These are phyloP conservation scores for Agrotis puta DNA, from an alignment of 2,888 invertebrate species.

Conservation along the genomic window DNA sequence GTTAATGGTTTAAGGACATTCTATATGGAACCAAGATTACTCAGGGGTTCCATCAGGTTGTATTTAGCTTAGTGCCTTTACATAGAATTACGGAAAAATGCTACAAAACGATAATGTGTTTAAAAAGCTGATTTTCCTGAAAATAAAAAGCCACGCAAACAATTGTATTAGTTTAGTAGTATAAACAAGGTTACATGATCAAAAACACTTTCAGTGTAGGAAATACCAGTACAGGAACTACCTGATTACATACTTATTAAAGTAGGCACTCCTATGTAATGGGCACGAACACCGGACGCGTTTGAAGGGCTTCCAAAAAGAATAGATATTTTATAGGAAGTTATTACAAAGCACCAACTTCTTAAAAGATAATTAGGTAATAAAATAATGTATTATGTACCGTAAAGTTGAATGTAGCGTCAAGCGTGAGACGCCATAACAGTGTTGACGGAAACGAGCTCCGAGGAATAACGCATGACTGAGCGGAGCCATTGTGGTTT, in stretches of 20 bases:
- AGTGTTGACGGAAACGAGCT: slow-evolving; percentile 60
- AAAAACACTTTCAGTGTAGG: slow-evolving; percentile 2
- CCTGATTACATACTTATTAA: slow-evolving; percentile 20
- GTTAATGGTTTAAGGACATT: slow-evolving; percentile 64
- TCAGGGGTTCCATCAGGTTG: slow-evolving; percentile 25
- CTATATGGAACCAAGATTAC: slow-evolving; percentile 29
- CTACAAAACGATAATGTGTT: background rate
- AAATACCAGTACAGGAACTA: slow-evolving; percentile 13
- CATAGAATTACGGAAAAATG: background rate
- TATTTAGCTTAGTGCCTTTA: slow-evolving; percentile 2
- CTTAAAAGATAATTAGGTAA: slow-evolving; percentile 64
- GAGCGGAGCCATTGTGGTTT: slow-evolving; percentile 55
- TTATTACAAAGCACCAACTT: slow-evolving; percentile 45
- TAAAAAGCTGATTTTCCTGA: background rate
- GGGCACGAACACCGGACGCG: slow-evolving; percentile 49
- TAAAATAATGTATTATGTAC: slow-evolving; percentile 63
- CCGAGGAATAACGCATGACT: slow-evolving; percentile 63
- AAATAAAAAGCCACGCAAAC: background rate
- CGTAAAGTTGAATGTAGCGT: slow-evolving; percentile 54
- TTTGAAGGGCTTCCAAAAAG: slow-evolving; percentile 56
- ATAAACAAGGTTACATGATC: too few relatives aligned
- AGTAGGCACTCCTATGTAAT: slow-evolving; percentile 9
- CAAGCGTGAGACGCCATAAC: slow-evolving; percentile 42
- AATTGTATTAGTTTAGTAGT: too few relatives aligned
- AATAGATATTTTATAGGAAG: slow-evolving; percentile 62